Base-by-base conservation (phyloP, 2,888 invertebrate genomes). In the Drosophila anomalipes region DNA sequence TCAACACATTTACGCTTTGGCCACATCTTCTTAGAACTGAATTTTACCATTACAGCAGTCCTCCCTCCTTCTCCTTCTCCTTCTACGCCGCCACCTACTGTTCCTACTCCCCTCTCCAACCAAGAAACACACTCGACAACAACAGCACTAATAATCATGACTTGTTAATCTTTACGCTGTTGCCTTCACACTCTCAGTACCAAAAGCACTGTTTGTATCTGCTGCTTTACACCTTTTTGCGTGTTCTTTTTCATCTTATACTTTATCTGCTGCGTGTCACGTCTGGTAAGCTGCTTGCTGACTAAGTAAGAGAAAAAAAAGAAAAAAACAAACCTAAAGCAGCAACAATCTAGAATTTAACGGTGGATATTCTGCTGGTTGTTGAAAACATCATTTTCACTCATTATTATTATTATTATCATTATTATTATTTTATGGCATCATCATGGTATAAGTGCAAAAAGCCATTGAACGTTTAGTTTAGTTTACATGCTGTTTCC, bases 101-200 rank as follows among this genome's bases (percentile, higher is more conserved):
- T 12, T 44, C 12, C 12, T 41, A n/a, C n/a, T 41, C n/a, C 44
- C n/a, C 12, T 12, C 44, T 32, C 10, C 14, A 14, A 4, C n/a
- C 9, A 26, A 39, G 32, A 65, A 62, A 57, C 52, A 59, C 14
- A 4, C 37, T 12, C 33, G 28, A 33, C 67, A 63, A 54, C 58
- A 64, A 61, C 66, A 76, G 73, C 79, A 85, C 80, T 85, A 86
- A 91, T 86, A 92, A 91, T 92, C 91, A 86, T 89, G 91, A 91
- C 87, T 87, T 87, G 90, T 85, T 86, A 83, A 91, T 91, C 89
- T 90, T 91, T 80, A 82, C 79, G 88, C 86, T 89, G 71, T 75
- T 84, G 59, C 70, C 86, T 73, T 77, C 76, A 76, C 73, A 74
- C 79, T 56, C 65, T 57, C 19, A 28, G 37, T 51, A 51, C 51